Conservation (phyloP, 2,888 invertebrate genomes). For the Cataglyphis rosenhaueri region DNA sequence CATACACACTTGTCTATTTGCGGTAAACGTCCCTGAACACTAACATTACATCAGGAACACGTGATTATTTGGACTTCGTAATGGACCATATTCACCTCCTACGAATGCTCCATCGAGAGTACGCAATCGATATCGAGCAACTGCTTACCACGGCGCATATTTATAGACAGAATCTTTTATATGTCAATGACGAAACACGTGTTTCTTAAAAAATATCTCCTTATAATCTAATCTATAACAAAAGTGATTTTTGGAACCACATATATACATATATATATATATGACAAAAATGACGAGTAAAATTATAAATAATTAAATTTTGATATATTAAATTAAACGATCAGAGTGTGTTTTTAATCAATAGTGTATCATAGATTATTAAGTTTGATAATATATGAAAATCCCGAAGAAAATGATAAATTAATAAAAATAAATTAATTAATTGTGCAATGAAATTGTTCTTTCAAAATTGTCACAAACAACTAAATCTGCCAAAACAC, state of each 20-base stretch:
- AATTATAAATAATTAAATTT: neutral
- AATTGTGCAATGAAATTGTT: neutral
- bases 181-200: neutral
- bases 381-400: neutral
- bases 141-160: slow-evolving; percentile 30
- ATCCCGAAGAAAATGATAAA: neutral
- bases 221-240: neutral
- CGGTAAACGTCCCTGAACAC: slow-evolving; percentile 67
- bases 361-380: neutral
- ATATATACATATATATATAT: neutral
- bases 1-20: slow-evolving; percentile 67
- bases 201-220: neutral
- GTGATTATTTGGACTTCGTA: slow-evolving; percentile 58
- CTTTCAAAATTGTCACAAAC: neutral
- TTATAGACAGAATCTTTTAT: slow-evolving; percentile 20
- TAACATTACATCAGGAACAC: slow-evolving; percentile 65
- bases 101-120: slow-evolving; percentile 54
- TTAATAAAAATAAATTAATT: neutral
- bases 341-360: neutral
- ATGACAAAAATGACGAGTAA: neutral
- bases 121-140: slow-evolving; percentile 49
- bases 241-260: neutral
- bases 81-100: slow-evolving; percentile 71
- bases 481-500: neutral
- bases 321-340: neutral